These are phyloP conservation scores for Aphaenogaster rudis DNA, from an alignment of 1,140 invertebrate genomes.

Conservation along the genomic window DNA sequence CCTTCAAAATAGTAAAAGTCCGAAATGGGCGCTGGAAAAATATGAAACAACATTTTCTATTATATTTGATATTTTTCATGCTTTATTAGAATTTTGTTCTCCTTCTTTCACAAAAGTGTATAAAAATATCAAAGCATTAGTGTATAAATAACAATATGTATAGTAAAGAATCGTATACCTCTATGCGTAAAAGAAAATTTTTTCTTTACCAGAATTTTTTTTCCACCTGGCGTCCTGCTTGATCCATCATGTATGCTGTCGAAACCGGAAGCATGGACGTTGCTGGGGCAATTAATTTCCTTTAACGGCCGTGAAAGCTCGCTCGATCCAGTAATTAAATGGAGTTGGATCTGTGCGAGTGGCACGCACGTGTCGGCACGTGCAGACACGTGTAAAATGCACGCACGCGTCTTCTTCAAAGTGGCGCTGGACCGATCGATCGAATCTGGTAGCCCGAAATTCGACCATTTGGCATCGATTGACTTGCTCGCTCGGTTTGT, in stretches of 20 bases:
- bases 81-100: neutral
- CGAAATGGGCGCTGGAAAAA: neutral
- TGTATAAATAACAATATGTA: neutral
- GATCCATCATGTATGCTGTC: slow-evolving; percentile 54
- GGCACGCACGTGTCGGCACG: slow-evolving; percentile 41
- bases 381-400: slow-evolving; percentile 47
- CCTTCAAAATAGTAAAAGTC: neutral
- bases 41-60: neutral
- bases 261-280: slow-evolving; percentile 48
- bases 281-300: slow-evolving; percentile 53
- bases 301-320: slow-evolving; percentile 59
- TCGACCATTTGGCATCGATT: slow-evolving; percentile 20
- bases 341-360: slow-evolving; percentile 37
- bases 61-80: neutral
- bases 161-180: neutral
- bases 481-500: slow-evolving; percentile 14
- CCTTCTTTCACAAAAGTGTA: neutral
- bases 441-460: slow-evolving; percentile 24
- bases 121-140: neutral
- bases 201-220: slow-evolving; percentile 7
- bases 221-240: slow-evolving; percentile 38
- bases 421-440: slow-evolving; percentile 23
- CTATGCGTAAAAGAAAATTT: neutral
- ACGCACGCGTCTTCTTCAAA: slow-evolving; percentile 39
- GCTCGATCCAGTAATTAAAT: slow-evolving; percentile 52